Evolutionary conservation across 1,140 invertebrate genomes (phyloP).

Genomic region (Microplitis mediator): DNA sequence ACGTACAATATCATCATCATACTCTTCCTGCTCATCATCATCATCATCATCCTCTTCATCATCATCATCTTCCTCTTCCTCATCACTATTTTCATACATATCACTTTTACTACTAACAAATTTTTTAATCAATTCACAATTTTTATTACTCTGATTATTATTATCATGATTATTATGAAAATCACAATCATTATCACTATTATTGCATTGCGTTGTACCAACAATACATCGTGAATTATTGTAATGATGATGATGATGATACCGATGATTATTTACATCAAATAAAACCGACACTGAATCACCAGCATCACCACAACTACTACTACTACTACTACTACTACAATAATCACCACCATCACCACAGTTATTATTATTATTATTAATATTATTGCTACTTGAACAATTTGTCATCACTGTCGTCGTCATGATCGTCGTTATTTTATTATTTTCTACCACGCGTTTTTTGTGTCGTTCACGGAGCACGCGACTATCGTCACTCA

Average conservation of each 20-base stretch:
- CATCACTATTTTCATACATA: slow-evolving; percentile 27
- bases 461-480: slow-evolving; percentile 48
- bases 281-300: not conserved
- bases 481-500: slow-evolving; percentile 42
- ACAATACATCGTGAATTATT: not conserved
- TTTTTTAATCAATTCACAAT: not conserved
- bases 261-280: not conserved
- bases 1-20: slow-evolving; percentile 18
- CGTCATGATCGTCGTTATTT: not conserved
- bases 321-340: slow-evolving; percentile 13
- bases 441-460: slow-evolving; percentile 20
- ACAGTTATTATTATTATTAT: slow-evolving; percentile 12
- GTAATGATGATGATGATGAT: slow-evolving; percentile 1
- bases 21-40: slow-evolving; percentile 1
- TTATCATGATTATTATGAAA: not conserved
- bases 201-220: slow-evolving; percentile 6
- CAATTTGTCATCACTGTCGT: not conserved
- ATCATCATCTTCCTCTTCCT: slow-evolving; percentile 17
- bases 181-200: not conserved
- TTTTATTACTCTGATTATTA: slow-evolving; percentile 3
- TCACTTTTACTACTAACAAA: not conserved
- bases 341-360: slow-evolving; percentile 1
- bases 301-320: slow-evolving; percentile 15
- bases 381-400: slow-evolving; percentile 1
- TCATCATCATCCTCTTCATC: slow-evolving; percentile 19